phyloP scores from a whole-genome alignment of 2,113 vertebrate genomes.

The Leiothrix lutea region DNA sequence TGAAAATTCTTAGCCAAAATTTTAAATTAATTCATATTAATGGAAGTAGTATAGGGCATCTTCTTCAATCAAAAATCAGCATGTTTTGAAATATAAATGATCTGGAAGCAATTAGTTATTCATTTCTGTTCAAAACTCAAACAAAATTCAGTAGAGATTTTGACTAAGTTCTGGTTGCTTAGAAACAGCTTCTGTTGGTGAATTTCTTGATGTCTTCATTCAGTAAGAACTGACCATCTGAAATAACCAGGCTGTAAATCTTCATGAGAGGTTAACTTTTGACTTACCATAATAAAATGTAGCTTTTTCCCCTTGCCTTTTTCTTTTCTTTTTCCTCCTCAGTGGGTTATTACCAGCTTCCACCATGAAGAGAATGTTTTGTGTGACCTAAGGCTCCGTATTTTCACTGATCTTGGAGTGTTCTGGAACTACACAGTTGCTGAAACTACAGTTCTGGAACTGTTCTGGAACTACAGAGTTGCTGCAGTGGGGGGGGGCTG shows the following conservation, averaged over 20 bases:
- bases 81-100: not conserved
- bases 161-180: not conserved
- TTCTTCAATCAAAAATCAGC: not conserved
- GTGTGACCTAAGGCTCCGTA: not conserved
- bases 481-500: not conserved
- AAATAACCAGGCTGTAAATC: not conserved
- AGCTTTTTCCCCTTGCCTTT: not conserved
- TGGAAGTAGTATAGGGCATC: not conserved
- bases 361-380: not conserved
- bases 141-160: not conserved
- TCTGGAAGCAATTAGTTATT: not conserved
- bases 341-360: not conserved
- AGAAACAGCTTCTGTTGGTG: not conserved
- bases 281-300: not conserved
- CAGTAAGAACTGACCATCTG: not conserved
- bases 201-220: not conserved
- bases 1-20: not conserved
- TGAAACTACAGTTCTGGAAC: too few relatives aligned
- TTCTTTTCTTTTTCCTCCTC: too few relatives aligned
- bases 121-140: not conserved
- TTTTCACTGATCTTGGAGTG: not conserved
- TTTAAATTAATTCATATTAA: not conserved
- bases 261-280: not conserved
- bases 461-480: not conserved
- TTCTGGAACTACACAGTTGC: not conserved